phyloP scores from a whole-genome alignment of 1,140 invertebrate genomes.

The Platyscapa corneri region DNA sequence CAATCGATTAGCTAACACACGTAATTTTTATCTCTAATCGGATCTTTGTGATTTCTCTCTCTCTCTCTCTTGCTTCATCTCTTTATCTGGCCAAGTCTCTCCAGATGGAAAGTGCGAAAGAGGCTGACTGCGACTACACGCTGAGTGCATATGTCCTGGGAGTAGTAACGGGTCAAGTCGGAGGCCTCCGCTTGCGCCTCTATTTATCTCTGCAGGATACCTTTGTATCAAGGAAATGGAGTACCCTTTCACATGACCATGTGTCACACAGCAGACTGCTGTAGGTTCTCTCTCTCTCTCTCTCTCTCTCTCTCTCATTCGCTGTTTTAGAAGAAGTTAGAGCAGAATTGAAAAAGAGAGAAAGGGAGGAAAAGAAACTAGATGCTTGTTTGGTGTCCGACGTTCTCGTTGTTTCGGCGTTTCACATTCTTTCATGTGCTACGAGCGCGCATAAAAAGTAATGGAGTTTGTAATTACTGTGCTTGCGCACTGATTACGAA shows the following conservation, averaged over 20 bases:
- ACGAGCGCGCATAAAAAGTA: not conserved
- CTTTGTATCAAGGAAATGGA: conserved; percentile 66
- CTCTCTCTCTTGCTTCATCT: conserved; percentile 55
- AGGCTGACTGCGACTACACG: conserved; percentile 67
- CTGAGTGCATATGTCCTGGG: conserved; percentile 73
- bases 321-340: too few relatives aligned
- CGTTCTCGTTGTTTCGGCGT: not conserved
- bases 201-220: conserved; percentile 75
- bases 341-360: too few relatives aligned
- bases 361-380: too few relatives aligned
- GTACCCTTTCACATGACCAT: conserved; percentile 69
- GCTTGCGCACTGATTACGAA: conserved; percentile 28
- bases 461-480: conserved; percentile 47
- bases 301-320: not conserved
- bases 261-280: conserved; percentile 60
- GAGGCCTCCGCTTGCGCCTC: not conserved
- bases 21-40: conserved; percentile 69
- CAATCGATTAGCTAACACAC: conserved; percentile 41
- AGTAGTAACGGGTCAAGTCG: conserved; percentile 52
- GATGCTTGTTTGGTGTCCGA: too few relatives aligned
- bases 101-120: conserved; percentile 3
- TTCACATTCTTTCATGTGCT: not conserved
- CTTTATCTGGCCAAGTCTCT: not conserved
- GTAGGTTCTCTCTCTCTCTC: not conserved
- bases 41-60: conserved; percentile 60